phyloP scores from a whole-genome alignment of 2,888 invertebrate species.

The Diabrotica balteata region DNA sequence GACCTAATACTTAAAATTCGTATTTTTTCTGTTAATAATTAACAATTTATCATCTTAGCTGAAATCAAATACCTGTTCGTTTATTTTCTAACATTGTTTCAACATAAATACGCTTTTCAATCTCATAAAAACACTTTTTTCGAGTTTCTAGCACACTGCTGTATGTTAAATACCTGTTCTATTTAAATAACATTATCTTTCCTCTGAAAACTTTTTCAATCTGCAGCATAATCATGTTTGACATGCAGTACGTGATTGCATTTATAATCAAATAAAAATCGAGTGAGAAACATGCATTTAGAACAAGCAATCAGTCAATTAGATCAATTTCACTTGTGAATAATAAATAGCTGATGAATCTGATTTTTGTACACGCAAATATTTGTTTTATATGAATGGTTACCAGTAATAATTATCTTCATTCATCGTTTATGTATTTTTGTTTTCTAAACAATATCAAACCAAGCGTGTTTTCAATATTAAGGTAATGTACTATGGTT shows the following conservation, averaged over 20 bases:
- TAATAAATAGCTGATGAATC: background rate
- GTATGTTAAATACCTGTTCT: too few relatives aligned
- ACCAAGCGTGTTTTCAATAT: too few relatives aligned
- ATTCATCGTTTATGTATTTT: too few relatives aligned
- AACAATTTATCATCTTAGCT: too few relatives aligned
- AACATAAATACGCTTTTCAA: background rate
- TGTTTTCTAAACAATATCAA: too few relatives aligned
- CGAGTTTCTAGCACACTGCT: background rate
- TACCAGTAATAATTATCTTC: too few relatives aligned
- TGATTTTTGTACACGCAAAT: too few relatives aligned
- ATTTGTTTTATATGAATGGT: too few relatives aligned
- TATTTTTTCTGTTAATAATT: too few relatives aligned
- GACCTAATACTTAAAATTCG: too few relatives aligned
- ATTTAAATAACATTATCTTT: background rate
- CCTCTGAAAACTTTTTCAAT: background rate
- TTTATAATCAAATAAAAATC: constrained; percentile 21
- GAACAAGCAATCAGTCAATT: constrained; percentile 4
- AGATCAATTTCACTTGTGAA: constrained; percentile 7
- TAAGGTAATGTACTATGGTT: too few relatives aligned
- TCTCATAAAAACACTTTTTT: background rate
- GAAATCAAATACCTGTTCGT: background rate
- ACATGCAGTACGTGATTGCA: constrained; percentile 27
- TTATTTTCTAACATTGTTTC: background rate
- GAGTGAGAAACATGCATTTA: constrained; percentile 1
- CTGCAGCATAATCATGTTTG: constrained; percentile 26